These are phyloP conservation scores for Eupithecia tripunctaria DNA, from an alignment of 2,888 invertebrate species.

Conservation along the genomic window DNA sequence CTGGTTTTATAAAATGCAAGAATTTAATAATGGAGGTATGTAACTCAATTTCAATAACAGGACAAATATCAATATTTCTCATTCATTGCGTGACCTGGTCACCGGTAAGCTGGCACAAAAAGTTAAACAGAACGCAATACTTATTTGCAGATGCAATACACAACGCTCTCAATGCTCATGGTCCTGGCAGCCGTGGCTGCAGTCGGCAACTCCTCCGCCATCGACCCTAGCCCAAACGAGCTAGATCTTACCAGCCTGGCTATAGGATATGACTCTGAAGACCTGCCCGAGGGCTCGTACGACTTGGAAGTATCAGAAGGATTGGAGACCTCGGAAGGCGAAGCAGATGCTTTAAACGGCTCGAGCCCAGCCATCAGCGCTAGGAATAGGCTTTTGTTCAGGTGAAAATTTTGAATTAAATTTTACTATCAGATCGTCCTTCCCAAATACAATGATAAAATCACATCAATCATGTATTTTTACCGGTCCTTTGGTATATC, in stretches of 20 bases:
- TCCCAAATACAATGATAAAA: neutral
- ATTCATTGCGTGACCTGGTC: too few relatives aligned
- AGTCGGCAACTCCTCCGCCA: neutral
- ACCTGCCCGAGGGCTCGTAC: neutral
- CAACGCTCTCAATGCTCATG: neutral
- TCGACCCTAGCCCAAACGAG: neutral
- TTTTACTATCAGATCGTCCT: neutral
- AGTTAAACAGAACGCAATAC: neutral
- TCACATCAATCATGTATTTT: neutral
- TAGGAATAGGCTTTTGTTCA: slow-evolving; percentile 3
- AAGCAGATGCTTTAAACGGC: neutral
- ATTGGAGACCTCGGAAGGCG: neutral
- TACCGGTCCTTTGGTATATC: neutral
- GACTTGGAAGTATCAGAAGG: neutral
- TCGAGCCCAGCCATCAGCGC: neutral
- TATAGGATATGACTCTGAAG: neutral
- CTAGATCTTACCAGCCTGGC: neutral
- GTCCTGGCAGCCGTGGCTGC: neutral
- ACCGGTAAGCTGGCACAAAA: too few relatives aligned
- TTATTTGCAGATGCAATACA: neutral
- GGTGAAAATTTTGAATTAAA: neutral
- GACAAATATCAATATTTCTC: too few relatives aligned
- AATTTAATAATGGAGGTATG: too few relatives aligned
- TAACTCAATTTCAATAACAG: too few relatives aligned
- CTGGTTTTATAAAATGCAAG: too few relatives aligned